A percentile compares a stretch with the other conserved stretches of the same genome.
phyloP scores from a whole-genome alignment of 2,113 vertebrate species.

The Spea bombifrons region DNA sequence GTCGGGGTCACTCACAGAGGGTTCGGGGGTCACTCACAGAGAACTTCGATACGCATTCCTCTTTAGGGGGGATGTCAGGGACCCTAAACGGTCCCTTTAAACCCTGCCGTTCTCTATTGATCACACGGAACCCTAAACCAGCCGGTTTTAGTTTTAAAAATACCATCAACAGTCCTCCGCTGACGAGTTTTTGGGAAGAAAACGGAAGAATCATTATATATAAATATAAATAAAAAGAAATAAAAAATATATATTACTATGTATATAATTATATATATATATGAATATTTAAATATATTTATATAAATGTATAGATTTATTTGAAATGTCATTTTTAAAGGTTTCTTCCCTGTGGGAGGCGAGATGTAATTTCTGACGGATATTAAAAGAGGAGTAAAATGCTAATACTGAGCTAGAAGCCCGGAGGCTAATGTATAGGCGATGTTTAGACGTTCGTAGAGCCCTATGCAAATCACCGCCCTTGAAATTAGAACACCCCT shows the following conservation, averaged over 20 bases:
- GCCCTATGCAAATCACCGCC: slow-evolving; percentile 29
- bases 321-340: slow-evolving; percentile 69
- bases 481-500: slow-evolving; percentile 19
- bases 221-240: no score
- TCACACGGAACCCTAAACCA: no score
- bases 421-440: slow-evolving; percentile 13
- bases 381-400: slow-evolving; percentile 66
- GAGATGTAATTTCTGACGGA: slow-evolving; percentile 65
- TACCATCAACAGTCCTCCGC: no score
- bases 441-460: slow-evolving; percentile 24
- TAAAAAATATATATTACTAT: slow-evolving; percentile 45
- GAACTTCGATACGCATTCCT: no score
- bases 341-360: slow-evolving; percentile 59
- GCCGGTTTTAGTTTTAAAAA: no score
- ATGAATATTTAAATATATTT: slow-evolving; percentile 11
- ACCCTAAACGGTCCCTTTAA: no score
- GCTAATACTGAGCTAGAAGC: slow-evolving; percentile 27
- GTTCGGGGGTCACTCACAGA: no score
- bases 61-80: no score
- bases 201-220: no score
- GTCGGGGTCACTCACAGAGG: no score
- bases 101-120: no score
- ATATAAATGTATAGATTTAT: slow-evolving; percentile 59
- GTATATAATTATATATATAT: background rate
- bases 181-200: no score